Evolutionary conservation across 2,113 vertebrate species (phyloP), one percentile per base, ranked within the genome.

Genomic region (Austrofundulus limnaeus): DNA sequence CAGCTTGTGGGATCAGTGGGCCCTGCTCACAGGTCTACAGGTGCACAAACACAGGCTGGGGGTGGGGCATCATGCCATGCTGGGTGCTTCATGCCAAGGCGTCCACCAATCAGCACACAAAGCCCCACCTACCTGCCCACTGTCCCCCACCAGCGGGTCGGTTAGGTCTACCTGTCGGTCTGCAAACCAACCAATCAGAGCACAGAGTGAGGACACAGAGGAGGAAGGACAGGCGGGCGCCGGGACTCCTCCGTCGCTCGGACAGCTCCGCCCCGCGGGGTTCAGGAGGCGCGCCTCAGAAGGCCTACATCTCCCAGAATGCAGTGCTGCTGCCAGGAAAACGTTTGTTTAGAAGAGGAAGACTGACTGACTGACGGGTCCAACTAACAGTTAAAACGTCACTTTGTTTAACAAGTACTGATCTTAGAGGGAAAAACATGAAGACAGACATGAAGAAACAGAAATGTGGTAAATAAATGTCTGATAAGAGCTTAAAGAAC

Each of bases 171-270:
- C 84, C 86, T 89, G 87, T 84, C 88, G 90, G 70, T 92, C 92
- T 92, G 90, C 14, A 81, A 92, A 92, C 82, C 88, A 90, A 92
- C 86, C 91, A 93, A 89, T 87, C 73, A 92, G 74, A 90, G 66
- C 66, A 90, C 81, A 91, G 83, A 60, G 61, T 85, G 83, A 90
- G 80, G 87, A 78, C 56, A 82, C 34, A 80, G 65, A 72, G 42
- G 78, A 45, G 7, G 59, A 50, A 48, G 50, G 72, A 52, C 56
- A 71, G 58, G 63, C 58, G 5, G 75, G 64, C 24, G 56, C 68
- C 57, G 20, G 62, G 28, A 37, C 14, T 50, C 55, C 52, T 71
- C 46, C 61, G 15, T n/a, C 61, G 21, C 38, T 20, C 17, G 42
- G 34, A 70, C 66, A 70, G 60, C 47, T 77, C 61, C 65, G 54